Conservation (phyloP, 2,797 vertebrate species). For the Epinephelus coioides region DNA sequence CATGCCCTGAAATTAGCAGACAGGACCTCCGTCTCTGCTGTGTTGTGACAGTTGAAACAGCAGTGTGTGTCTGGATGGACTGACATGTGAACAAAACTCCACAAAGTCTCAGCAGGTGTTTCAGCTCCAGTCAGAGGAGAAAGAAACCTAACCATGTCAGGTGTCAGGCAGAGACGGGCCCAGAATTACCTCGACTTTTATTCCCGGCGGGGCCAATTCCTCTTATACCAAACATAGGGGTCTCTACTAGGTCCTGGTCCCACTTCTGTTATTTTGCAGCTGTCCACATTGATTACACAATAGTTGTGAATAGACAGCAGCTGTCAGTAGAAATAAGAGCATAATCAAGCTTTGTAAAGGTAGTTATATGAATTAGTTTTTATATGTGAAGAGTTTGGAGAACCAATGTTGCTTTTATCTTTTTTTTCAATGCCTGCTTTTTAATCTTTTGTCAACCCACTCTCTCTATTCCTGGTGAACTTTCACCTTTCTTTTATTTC, state of each 20-base stretch:
- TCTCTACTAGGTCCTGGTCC: constrained; percentile 34
- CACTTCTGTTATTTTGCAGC: constrained; percentile 63
- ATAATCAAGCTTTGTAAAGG: constrained; percentile 63
- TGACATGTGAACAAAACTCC: constrained; percentile 60
- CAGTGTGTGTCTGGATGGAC: constrained; percentile 45
- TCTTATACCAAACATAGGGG: constrained; percentile 26
- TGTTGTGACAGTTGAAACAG: constrained; percentile 65
- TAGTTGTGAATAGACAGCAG: constrained; percentile 60
- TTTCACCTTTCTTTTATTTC: constrained; percentile 3
- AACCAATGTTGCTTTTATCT: constrained; percentile 3
- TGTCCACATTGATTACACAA: constrained; percentile 74
- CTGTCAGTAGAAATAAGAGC: constrained; percentile 63
- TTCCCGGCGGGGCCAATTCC: constrained; percentile 41
- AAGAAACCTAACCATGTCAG: constrained; percentile 59
- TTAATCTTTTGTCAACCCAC: not conserved
- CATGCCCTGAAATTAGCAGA: constrained; percentile 31
- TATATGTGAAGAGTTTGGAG: not conserved
- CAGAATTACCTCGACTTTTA: constrained; percentile 39
- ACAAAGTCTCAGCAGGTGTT: constrained; percentile 72
- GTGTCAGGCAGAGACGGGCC: constrained; percentile 45
- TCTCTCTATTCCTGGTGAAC: not conserved
- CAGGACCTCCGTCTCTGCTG: constrained; percentile 32
- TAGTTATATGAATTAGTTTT: constrained; percentile 13
- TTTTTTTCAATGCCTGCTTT: constrained; percentile 14
- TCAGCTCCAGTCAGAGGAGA: constrained; percentile 49